phyloP scores from a whole-genome alignment of 2,113 vertebrate genomes.

The Callorhinus ursinus region DNA sequence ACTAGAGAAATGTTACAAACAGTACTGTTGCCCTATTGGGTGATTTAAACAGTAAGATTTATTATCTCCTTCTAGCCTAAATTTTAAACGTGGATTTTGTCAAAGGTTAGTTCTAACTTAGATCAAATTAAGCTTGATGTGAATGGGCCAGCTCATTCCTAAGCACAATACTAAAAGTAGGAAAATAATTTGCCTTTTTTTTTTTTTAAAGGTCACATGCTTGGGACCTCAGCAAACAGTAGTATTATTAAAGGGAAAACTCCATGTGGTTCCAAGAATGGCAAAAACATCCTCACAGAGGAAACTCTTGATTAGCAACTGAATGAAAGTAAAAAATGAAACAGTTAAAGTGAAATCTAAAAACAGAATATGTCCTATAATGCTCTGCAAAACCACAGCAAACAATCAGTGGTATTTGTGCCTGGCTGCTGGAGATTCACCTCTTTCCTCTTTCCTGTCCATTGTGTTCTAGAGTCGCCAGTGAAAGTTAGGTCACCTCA shows the following conservation, averaged over 20 bases:
- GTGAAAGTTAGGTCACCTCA: not conserved
- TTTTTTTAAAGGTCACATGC: conserved; percentile 62
- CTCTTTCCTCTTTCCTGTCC: conserved; percentile 29
- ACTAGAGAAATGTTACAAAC: conserved; percentile 63
- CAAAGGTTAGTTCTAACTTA: conserved; percentile 70
- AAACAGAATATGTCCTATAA: conserved; percentile 27
- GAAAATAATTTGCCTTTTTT: conserved; percentile 62
- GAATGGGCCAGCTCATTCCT: conserved; percentile 61
- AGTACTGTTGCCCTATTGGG: conserved; percentile 63
- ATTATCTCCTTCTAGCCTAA: conserved; percentile 68
- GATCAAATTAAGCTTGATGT: conserved; percentile 74
- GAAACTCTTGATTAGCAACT: conserved; percentile 73
- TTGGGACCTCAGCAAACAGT: conserved; percentile 59
- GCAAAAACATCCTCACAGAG: conserved; percentile 72
- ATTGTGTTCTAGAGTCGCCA: not conserved
- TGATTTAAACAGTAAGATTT: conserved; percentile 72
- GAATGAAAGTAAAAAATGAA: conserved; percentile 70
- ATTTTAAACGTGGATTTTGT: conserved; percentile 74
- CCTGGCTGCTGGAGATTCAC: not conserved
- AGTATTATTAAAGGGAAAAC: conserved; percentile 71
- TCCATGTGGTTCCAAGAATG: conserved; percentile 63
- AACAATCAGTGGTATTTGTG: conserved; percentile 18
- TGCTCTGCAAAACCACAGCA: not conserved
- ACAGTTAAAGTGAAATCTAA: conserved; percentile 58
- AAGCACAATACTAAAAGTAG: conserved; percentile 69